Conservation (phyloP, 2,888 invertebrate genomes). For the Hydroisotoma schaefferi region DNA sequence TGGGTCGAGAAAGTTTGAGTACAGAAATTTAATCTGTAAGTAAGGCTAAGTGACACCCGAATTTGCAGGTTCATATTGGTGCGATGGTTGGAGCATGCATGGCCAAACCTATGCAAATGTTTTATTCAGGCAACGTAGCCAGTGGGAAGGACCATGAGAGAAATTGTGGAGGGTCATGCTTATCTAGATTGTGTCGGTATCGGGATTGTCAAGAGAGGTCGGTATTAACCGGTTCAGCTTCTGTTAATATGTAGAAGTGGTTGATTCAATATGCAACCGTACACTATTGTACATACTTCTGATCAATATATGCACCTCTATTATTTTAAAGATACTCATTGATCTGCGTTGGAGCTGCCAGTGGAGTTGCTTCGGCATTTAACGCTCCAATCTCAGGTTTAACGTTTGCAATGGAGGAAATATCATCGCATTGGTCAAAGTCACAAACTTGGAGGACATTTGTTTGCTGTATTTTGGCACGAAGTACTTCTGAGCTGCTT, state of each 20-base stretch:
- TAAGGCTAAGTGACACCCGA: no score
- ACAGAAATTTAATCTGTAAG: background rate
- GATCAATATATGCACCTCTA: background rate
- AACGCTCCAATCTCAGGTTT: conserved; percentile 55
- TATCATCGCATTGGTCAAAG: conserved; percentile 54
- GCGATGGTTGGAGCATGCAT: conserved; percentile 43
- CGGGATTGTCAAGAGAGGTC: conserved; percentile 45
- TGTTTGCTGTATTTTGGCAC: conserved; percentile 53
- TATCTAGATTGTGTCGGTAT: conserved; percentile 36
- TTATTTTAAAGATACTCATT: conserved; percentile 33
- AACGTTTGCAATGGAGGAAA: conserved; percentile 55
- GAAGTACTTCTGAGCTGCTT: conserved; percentile 41
- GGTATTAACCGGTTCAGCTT: background rate
- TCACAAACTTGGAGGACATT: conserved; percentile 55
- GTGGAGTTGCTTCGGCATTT: conserved; percentile 55
- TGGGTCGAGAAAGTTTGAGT: background rate
- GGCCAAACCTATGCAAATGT: conserved; percentile 27
- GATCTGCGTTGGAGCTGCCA: conserved; percentile 52
- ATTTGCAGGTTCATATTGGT: conserved; percentile 53
- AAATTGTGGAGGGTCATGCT: background rate
- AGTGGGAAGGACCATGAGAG: background rate
- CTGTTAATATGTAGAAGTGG: no score
- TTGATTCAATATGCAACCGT: no score
- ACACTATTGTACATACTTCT: background rate
- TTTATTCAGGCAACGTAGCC: background rate